phyloP scores from a whole-genome alignment of 2,797 vertebrate genomes.

The Petrocephalus schoutedeni region DNA sequence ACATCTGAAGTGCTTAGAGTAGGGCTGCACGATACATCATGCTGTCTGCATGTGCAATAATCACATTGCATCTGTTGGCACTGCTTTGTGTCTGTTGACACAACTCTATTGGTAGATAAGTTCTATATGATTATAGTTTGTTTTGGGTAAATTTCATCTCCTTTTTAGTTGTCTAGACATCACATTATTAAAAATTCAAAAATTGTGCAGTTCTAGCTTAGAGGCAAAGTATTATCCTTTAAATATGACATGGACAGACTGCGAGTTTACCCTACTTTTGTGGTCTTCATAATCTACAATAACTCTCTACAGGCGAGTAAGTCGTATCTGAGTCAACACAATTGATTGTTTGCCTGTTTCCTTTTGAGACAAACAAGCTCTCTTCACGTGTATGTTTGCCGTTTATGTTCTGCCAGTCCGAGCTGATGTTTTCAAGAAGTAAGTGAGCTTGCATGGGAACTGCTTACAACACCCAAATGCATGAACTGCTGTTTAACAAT shows the following conservation, averaged over 20 bases:
- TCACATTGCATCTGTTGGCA: too few species aligned
- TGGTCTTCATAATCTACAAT: not conserved
- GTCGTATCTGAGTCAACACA: not conserved
- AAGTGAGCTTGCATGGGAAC: not conserved
- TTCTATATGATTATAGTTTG: not conserved
- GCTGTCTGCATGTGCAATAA: not conserved
- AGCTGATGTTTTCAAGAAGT: not conserved
- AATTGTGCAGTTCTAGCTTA: not conserved
- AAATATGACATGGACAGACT: not conserved
- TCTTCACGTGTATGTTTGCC: not conserved
- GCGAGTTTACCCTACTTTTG: not conserved
- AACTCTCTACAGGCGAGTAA: not conserved
- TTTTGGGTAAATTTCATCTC: not conserved
- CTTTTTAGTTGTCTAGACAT: not conserved
- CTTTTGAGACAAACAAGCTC: not conserved
- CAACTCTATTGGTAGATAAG: not conserved
- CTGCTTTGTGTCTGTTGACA: not conserved
- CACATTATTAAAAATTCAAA: not conserved
- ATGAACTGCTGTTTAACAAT: constrained; percentile 7
- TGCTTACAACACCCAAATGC: not conserved
- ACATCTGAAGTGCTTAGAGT: not conserved
- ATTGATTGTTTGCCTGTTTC: not conserved
- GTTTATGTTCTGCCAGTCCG: not conserved
- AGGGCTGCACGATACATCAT: not conserved
- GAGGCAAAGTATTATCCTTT: not conserved